Evolutionary conservation across 64 coral and sea anemone genomes (phyloP), one percentile per base, ranked within the genome.

Genomic region (Platygyra sinensis): DNA sequence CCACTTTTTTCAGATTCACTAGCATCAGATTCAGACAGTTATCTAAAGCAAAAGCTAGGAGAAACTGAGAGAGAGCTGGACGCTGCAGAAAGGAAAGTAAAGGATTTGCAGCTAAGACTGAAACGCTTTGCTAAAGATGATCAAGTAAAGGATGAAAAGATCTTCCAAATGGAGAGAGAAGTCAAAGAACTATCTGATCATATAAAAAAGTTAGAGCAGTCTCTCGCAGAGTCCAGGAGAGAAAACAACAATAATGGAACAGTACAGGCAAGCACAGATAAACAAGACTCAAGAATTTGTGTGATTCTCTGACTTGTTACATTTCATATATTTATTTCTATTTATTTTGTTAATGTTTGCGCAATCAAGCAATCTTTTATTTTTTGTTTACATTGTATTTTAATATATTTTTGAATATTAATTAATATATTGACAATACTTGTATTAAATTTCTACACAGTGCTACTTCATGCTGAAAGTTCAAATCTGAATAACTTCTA

Each of bases 71-170:
- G 89, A 30, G 96, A 98, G 80, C 77, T 98, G 39, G 96, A 98
- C 32, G 75, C 96, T 19, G 93, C 92, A 5, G 96, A 98, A 10
- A 91, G 96, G 18, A 98, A 94, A 49, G 93, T 98, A 9, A 98
- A 98, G 73, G 96, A 98, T 17, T 87, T 98, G 17, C 96, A 98
- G 32, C 84, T 98, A 60, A 84, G 96, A 54, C 59, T 98, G 63
- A 98, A 98, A 57, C 91, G 96, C 27, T 94, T 93, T 88, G 91
- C 91, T 19, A 98, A 98, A 73, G 96, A 98, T 78, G 89, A 93
- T 52, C 92, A 94, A 73, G 33, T 92, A 24, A 98, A 98, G 39
- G 96, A 98, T 92, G 96, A 98, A 87, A 94, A 87, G 50, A 94
- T 98, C 49, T 57, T 77, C 0, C 91, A 94, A 28, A 86, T 98